A percentile compares a stretch with the other conserved stretches of the same genome.
Evolutionary conservation across 2,113 vertebrate genomes (phyloP).

Genomic region (Toxotes chatareus): DNA sequence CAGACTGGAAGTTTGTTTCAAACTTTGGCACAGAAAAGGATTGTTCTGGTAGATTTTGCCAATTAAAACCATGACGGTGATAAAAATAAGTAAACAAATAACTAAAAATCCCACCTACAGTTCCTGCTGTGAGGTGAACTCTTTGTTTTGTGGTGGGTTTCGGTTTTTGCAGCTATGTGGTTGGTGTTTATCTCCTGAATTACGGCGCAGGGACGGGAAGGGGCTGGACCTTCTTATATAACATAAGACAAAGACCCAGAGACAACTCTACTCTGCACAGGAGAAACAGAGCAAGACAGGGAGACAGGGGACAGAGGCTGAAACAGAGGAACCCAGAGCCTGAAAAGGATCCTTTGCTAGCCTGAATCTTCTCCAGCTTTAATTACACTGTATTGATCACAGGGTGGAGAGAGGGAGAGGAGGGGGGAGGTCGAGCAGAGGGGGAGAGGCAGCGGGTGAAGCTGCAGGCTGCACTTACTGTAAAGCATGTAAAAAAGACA

Average conservation of each 20-base stretch:
- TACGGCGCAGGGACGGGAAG: background rate
- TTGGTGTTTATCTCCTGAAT: slow-evolving; percentile 29
- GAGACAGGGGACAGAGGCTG: background rate
- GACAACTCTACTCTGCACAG: slow-evolving; percentile 24
- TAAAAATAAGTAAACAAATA: background rate
- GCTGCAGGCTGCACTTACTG: slow-evolving; percentile 61
- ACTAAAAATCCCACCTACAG: slow-evolving; percentile 20
- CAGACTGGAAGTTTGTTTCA: slow-evolving; percentile 16
- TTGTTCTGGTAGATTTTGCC: slow-evolving; percentile 7
- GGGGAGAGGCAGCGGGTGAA: slow-evolving; percentile 37
- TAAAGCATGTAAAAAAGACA: slow-evolving; percentile 54
- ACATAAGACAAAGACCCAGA: slow-evolving; percentile 46
- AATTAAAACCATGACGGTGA: slow-evolving; percentile 6
- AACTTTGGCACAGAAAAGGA: background rate
- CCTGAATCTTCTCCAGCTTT: slow-evolving; percentile 73
- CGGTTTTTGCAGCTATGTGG: background rate
- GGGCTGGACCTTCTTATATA: slow-evolving; percentile 26
- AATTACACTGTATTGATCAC: slow-evolving; percentile 82
- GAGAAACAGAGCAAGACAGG: slow-evolving; percentile 51
- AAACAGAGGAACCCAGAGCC: slow-evolving; percentile 9
- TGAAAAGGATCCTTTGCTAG: slow-evolving; percentile 59
- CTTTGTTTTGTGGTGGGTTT: slow-evolving; percentile 2
- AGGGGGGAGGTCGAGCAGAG: background rate
- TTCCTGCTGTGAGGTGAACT: slow-evolving; percentile 2
- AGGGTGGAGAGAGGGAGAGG: slow-evolving; percentile 18